Evolutionary conservation across 2,113 vertebrate genomes (phyloP), one percentile per base, ranked within the genome.

Genomic region (Grallaria varia): DNA sequence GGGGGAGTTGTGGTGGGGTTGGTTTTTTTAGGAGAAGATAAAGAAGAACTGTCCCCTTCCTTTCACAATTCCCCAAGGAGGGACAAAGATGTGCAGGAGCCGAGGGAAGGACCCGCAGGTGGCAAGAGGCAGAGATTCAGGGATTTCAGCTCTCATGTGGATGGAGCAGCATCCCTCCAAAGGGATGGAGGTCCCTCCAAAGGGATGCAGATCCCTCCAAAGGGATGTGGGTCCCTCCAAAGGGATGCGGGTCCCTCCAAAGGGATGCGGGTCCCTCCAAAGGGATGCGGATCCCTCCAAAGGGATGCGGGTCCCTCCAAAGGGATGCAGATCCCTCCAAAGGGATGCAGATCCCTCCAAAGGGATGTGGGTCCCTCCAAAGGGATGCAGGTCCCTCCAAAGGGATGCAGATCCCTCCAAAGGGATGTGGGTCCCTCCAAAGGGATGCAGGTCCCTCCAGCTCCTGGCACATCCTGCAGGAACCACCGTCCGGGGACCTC

Each of bases 391-490:
- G n/a, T 9, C 35, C 24, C 37, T 64, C 49, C 4, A 3, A 21
- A 33, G 71, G 22, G 31, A 24, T 1, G 1, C n/a, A n/a, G n/a
- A 4, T 9, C 35, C 24, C 37, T 64, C 49, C 4, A 3, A 21
- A 33, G 71, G 22, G 31, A 24, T 1, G 1, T n/a, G n/a, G n/a
- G n/a, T n/a, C n/a, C n/a, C n/a, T n/a, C n/a, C 4, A 3, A 23
- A n/a, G 69, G 21, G 30, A 27, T 1, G 1, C n/a, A n/a, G n/a
- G n/a, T n/a, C n/a, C n/a, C 40, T 37, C 40, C 27, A 55, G 28
- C 24, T 68, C 31, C 53, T 31, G 31, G 2, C 7, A 1, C 39
- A 45, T 64, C 75, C 67, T 42, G n/a, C 22, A 16, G 71, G n/a
- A 87, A 12, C 37, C 80, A 33, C 77, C 2, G 2, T 13, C 55